Percentiles rank a stretch among this genome's conserved stretches.
Evolutionary conservation across 2,888 invertebrate species (phyloP).

Genomic region (Dasysyrphus tricinctus): DNA sequence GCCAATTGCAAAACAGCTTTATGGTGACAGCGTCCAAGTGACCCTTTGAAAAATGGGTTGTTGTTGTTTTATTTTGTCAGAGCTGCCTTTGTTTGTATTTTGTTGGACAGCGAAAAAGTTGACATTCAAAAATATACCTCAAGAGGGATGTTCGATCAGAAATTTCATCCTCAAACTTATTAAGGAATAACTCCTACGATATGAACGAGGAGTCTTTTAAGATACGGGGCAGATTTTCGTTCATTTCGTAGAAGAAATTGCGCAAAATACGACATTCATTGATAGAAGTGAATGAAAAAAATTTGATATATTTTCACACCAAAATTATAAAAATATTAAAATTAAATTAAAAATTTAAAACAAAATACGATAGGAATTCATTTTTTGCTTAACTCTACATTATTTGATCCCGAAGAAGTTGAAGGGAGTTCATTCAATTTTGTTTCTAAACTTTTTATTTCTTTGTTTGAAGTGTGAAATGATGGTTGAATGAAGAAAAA

Average conservation of each 20-base stretch:
- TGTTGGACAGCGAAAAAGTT: neutral
- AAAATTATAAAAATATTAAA: neutral
- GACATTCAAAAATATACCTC: neutral
- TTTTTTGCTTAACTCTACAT: slow-evolving; percentile 1
- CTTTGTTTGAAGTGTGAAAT: slow-evolving; percentile 25
- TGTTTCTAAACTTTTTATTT: neutral
- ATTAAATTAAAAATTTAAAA: neutral
- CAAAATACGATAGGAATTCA: neutral
- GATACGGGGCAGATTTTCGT: neutral
- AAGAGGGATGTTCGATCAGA: neutral
- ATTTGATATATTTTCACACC: neutral
- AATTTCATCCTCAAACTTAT: neutral
- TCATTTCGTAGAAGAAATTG: neutral
- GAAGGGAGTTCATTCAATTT: slow-evolving; percentile 7
- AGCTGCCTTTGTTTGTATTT: neutral
- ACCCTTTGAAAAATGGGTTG: neutral
- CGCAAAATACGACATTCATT: neutral
- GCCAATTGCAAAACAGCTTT: neutral
- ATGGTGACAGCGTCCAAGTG: neutral
- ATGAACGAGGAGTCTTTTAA: neutral
- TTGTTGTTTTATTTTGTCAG: neutral
- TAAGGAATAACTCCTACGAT: neutral
- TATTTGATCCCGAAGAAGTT: neutral
- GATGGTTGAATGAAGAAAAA: slow-evolving; percentile 32
- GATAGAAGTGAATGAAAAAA: neutral